These are phyloP conservation scores for Axis porcinus DNA, from an alignment of 2,113 vertebrate genomes.

Conservation along the genomic window DNA sequence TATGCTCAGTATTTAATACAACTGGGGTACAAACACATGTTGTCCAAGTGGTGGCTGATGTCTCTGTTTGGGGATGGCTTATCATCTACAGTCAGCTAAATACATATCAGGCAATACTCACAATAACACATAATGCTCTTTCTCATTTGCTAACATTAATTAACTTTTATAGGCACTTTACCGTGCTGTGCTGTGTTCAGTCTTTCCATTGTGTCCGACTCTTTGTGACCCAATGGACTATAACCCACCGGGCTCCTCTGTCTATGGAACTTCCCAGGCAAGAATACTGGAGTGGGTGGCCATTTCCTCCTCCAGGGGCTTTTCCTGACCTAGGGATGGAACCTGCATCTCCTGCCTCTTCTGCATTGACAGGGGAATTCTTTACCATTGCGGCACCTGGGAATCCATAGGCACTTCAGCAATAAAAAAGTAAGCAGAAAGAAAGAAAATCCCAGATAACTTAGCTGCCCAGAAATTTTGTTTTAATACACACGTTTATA, in stretches of 20 bases:
- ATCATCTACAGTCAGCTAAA: not conserved
- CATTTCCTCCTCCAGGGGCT: not conserved
- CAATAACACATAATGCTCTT: not conserved
- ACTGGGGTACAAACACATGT: not conserved
- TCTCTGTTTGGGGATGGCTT: not conserved
- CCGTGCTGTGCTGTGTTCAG: not conserved
- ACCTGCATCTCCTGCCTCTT: not conserved
- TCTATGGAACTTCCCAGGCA: not conserved
- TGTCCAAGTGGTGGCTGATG: not conserved
- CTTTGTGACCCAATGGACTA: not conserved
- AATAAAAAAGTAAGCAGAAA: not conserved
- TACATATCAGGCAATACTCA: not conserved
- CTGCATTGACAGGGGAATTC: not conserved
- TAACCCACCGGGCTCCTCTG: not conserved
- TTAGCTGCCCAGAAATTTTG: not conserved
- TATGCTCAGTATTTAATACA: not conserved
- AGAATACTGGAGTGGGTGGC: not conserved
- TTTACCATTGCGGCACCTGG: not conserved
- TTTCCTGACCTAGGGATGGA: not conserved
- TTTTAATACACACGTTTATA: not conserved
- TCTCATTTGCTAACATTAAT: not conserved
- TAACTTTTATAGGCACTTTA: not conserved
- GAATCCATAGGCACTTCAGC: not conserved
- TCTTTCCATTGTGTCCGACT: fast-evolving
- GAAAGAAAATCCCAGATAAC: not conserved